Base-by-base conservation (phyloP, 2,888 invertebrate genomes). In the Pristionchus arcanus region DNA sequence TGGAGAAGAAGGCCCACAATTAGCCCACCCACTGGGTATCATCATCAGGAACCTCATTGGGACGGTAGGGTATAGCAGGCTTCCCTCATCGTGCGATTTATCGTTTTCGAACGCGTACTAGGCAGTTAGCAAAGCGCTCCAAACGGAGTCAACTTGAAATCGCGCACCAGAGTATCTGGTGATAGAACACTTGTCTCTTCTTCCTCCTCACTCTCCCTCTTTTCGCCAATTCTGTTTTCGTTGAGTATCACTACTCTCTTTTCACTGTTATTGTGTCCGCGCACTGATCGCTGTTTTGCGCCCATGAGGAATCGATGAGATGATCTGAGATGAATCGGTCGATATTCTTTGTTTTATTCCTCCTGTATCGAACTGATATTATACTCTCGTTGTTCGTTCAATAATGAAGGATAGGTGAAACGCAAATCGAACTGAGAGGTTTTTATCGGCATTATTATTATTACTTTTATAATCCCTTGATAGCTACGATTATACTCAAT, bases 1-100 rank as follows among this genome's bases (percentile, higher is more conserved):
- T 11, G 34, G 34, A 74, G 37, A 42, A 42, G 37, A 42, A 81
- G 49, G 28, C 81, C 11, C 81, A 28, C 81, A 81, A 81, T 81
- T 81, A 49, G 37, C 0, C 74, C 74, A n/a, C 74, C 74, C 74
- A 31, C 31, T n/a, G n/a, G 68, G 68, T 71, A 71, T 71, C 68
- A 71, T 71, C 31, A 66, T 28, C 13, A 28, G 4, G 68, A 71
- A 34, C 68, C 28, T 31, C 31, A 63, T n/a, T 63, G 63, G n/a
- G 55, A 25, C 15, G 11, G 63, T 63, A 9, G 63, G 11, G 63
- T 63, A 9, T n/a, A 3, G 4, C 42, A 0, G 42, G 42, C 42
- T 49, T 49, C 42, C 42, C 42, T 49, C 42, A 49, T 49, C 3
- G 3, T 42, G 42, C 9, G 42, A 42, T 49, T 3, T 9, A 49